Conservation (phyloP, 2,113 vertebrate genomes). For the Echinops telfairi region DNA sequence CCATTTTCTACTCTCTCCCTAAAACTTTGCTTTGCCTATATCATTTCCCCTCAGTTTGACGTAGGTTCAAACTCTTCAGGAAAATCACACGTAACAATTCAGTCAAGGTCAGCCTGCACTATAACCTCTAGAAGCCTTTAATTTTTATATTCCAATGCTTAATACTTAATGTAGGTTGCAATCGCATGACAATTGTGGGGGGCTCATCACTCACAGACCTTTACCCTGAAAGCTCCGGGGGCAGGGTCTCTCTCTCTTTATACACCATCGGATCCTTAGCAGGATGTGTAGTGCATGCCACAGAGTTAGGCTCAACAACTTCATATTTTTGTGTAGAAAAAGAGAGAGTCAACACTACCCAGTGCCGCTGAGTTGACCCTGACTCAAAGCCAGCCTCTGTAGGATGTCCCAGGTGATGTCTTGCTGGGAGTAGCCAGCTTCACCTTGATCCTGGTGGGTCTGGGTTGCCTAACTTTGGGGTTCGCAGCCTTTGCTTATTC, state of each 20-base stretch:
- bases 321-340: slow-evolving; percentile 15
- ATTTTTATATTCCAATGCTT: background rate
- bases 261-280: background rate
- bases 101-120: background rate
- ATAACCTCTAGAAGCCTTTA: background rate
- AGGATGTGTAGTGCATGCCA: background rate
- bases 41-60: background rate
- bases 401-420: too few species aligned
- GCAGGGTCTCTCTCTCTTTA: background rate
- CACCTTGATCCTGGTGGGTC: too few species aligned
- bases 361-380: background rate
- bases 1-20: background rate
- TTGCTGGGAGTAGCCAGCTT: too few species aligned
- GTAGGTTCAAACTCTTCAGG: background rate
- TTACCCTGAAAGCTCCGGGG: background rate
- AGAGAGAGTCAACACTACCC: background rate
- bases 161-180: background rate
- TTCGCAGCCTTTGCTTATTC: too few species aligned
- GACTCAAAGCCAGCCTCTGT: too few species aligned
- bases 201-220: background rate
- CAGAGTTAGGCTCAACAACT: background rate
- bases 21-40: background rate
- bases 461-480: too few species aligned
- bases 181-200: background rate
- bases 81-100: background rate